phyloP scores from a whole-genome alignment of 2,797 vertebrate species.

The Gambelia wislizenii region DNA sequence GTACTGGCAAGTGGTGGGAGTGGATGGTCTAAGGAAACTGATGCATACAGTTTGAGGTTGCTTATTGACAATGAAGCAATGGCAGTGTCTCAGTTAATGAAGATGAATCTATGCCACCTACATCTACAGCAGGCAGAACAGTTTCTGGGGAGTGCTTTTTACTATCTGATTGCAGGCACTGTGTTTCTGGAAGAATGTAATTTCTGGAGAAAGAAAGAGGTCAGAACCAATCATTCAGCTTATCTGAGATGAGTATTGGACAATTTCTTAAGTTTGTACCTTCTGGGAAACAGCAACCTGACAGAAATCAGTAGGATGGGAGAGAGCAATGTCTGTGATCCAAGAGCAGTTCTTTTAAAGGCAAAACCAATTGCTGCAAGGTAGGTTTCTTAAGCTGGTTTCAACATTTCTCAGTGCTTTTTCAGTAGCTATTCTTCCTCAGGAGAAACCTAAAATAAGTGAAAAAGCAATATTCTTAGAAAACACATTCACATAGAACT shows the following conservation, averaged over 20 bases:
- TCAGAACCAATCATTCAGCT: not conserved
- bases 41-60: not conserved
- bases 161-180: not conserved
- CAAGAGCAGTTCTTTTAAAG: not conserved
- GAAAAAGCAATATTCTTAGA: not conserved
- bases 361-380: not conserved
- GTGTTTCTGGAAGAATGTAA: not conserved
- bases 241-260: not conserved
- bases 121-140: not conserved
- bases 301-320: not conserved
- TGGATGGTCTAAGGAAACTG: not conserved
- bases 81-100: conserved; percentile 3
- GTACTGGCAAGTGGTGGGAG: too few species aligned
- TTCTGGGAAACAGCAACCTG: not conserved
- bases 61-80: not conserved
- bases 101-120: not conserved
- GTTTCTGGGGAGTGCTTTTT: not conserved
- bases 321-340: not conserved
- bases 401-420: not conserved
- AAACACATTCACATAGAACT: not conserved
- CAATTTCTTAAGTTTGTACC: not conserved
- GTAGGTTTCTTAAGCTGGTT: not conserved
- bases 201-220: not conserved
- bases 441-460: not conserved
- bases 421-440: not conserved